These are phyloP conservation scores for Dromaius novaehollandiae DNA, from an alignment of 2,113 vertebrate genomes.

Conservation along the genomic window DNA sequence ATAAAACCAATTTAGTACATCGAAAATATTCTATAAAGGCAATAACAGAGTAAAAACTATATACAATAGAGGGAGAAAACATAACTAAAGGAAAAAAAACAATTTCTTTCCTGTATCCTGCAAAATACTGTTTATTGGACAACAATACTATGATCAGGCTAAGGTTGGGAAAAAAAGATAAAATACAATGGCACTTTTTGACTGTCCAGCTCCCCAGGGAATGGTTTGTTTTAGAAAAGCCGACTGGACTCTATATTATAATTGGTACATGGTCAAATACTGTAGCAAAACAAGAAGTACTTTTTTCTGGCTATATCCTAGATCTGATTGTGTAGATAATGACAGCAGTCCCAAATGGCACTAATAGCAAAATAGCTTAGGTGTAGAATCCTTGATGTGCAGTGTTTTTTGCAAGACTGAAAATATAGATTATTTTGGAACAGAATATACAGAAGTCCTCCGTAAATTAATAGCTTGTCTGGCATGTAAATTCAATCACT, in stretches of 20 bases:
- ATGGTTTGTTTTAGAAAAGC: background rate
- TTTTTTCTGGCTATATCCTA: background rate
- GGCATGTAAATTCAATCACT: background rate
- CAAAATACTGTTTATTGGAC: background rate
- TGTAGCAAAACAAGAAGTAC: background rate
- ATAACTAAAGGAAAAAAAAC: background rate
- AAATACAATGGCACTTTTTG: background rate
- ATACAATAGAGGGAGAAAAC: background rate
- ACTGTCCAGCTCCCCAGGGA: background rate
- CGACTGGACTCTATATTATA: background rate
- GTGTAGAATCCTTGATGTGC: background rate
- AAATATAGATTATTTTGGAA: background rate
- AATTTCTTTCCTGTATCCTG: background rate
- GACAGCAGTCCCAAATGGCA: background rate
- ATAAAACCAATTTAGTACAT: slow-evolving; percentile 22
- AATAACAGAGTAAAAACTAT: background rate
- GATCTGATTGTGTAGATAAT: background rate
- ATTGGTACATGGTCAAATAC: background rate
- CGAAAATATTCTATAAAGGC: slow-evolving; percentile 25
- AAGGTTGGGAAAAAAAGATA: background rate
- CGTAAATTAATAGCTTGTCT: background rate
- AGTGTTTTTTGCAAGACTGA: background rate
- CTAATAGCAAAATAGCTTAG: background rate
- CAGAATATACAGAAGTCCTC: background rate
- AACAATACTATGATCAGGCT: background rate